These are phyloP conservation scores for Sphyrna mokarran DNA, from an alignment of 2,113 vertebrate species.

Conservation along the genomic window DNA sequence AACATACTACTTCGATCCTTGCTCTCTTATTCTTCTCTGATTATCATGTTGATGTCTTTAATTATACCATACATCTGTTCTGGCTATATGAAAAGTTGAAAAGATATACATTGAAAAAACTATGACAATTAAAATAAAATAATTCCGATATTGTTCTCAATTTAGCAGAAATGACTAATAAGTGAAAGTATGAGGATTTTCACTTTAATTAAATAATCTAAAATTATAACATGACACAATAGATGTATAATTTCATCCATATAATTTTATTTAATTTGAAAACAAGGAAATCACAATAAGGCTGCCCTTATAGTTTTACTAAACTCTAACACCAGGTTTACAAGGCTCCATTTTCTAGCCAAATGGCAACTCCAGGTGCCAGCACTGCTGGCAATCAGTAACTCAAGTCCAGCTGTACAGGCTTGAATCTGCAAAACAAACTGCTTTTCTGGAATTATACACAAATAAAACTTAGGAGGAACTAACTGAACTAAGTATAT, in stretches of 20 bases:
- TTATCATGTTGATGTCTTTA: not conserved
- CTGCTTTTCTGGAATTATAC: no score
- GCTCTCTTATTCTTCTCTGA: not conserved
- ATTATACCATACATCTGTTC: not conserved
- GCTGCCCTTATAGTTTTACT: not conserved
- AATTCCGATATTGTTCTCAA: not conserved
- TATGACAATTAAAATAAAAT: not conserved
- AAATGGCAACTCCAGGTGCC: not conserved
- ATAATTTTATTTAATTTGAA: constrained; percentile 24
- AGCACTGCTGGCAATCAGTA: not conserved
- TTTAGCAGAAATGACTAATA: not conserved
- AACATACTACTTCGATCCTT: not conserved
- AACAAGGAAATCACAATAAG: constrained; percentile 11
- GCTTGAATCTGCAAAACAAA: not conserved
- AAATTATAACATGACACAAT: not conserved
- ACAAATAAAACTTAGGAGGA: not conserved
- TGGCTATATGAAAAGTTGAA: not conserved
- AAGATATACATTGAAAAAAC: not conserved
- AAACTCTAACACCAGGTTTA: not conserved
- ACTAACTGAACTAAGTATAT: not conserved
- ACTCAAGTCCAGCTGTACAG: not conserved
- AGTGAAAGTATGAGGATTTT: not conserved
- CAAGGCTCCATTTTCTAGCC: not conserved
- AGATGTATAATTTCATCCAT: not conserved
- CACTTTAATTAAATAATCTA: not conserved